Conservation (phyloP, 2,888 invertebrate genomes). For the Caenorhabditis uteleia region DNA sequence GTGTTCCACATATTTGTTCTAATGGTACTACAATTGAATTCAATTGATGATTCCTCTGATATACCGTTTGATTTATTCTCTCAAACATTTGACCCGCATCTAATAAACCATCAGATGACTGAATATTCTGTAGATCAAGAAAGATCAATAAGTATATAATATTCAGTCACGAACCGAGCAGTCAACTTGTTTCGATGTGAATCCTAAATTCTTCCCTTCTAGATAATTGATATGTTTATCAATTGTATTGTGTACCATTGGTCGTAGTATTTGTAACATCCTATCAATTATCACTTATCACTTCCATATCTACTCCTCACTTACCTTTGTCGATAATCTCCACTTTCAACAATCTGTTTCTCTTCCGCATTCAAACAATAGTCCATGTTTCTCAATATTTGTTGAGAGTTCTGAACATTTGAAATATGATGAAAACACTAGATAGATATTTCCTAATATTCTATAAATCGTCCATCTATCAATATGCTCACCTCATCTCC, state of each 20-base stretch:
- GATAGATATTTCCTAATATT: no score
- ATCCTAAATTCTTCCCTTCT: conserved; percentile 31
- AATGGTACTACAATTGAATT: conserved; percentile 23
- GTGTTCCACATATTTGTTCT: conserved; percentile 4
- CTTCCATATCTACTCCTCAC: no score
- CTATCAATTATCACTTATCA: no score
- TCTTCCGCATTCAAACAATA: conserved; percentile 15
- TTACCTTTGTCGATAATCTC: background rate
- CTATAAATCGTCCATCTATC: no score
- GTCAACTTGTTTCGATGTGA: conserved; percentile 20
- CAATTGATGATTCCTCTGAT: no score
- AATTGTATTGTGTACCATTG: conserved; percentile 26
- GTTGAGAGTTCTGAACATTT: conserved; percentile 16
- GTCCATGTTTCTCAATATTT: conserved; percentile 33
- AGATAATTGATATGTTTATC: conserved; percentile 13
- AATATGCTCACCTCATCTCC: background rate
- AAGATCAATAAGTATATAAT: no score
- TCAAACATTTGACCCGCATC: conserved; percentile 17
- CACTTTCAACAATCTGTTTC: background rate
- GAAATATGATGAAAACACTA: background rate
- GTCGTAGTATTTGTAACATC: background rate
- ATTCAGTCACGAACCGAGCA: conserved; percentile 13
- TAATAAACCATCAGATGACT: conserved; percentile 33
- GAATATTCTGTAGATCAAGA: no score
- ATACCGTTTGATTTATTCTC: background rate